A percentile compares a stretch with the other conserved stretches of the same genome.
These are phyloP conservation scores for Rhorus exstirpatorius DNA, from an alignment of 2,888 invertebrate species.

Conservation along the genomic window DNA sequence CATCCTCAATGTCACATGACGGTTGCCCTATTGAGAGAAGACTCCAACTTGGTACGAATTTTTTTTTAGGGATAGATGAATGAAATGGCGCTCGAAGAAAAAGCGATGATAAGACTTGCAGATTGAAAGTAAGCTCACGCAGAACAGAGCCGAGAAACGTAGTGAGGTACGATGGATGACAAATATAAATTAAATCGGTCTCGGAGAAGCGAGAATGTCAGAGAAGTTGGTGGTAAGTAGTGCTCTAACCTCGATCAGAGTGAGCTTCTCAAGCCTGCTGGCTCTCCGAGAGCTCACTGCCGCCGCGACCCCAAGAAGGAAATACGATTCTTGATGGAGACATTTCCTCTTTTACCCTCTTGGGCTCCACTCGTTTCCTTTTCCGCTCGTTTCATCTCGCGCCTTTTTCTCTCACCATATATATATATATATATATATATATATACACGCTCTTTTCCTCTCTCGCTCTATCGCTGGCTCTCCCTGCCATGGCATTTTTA, in stretches of 20 bases:
- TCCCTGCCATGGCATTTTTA: constrained; percentile 14
- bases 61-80: no score
- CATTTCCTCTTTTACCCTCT: constrained; percentile 74
- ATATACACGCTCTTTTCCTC: constrained; percentile 5
- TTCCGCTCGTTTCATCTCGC: constrained; percentile 59
- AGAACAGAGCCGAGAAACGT: constrained; percentile 5
- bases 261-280: constrained; percentile 68
- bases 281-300: constrained; percentile 27
- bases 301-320: constrained; percentile 70
- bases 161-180: constrained; percentile 55
- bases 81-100: background rate
- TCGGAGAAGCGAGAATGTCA: constrained; percentile 29
- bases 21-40: no score
- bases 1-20: no score
- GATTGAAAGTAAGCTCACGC: background rate
- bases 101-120: background rate
- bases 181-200: constrained; percentile 68
- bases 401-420: constrained; percentile 7
- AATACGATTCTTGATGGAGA: constrained; percentile 80
- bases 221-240: constrained; percentile 64
- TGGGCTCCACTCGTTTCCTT: constrained; percentile 63
- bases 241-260: constrained; percentile 68
- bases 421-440: no score
- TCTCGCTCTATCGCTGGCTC: background rate
- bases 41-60: no score